These are phyloP conservation scores for Macrostomum lignano DNA, from an alignment of 1,140 invertebrate species.

Conservation along the genomic window DNA sequence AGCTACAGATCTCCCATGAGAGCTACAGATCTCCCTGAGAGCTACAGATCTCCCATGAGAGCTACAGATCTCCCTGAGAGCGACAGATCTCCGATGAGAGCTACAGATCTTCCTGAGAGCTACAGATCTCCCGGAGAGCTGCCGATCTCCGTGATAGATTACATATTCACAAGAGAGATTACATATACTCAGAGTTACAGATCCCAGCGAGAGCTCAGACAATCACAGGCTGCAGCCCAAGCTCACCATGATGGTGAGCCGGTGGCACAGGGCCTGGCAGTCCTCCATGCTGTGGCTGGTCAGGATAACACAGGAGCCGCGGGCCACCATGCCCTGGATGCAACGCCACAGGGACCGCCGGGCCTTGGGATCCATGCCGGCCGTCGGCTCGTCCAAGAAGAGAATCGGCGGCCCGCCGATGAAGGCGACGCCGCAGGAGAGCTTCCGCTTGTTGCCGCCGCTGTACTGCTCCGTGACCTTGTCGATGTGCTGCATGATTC, in stretches of 20 bases:
- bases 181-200: too few relatives aligned
- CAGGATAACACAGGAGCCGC: conserved; percentile 20
- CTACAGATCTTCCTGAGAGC: too few relatives aligned
- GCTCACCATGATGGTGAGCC: conserved; percentile 32
- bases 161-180: too few relatives aligned
- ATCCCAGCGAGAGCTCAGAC: too few relatives aligned
- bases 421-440: conserved; percentile 30
- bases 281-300: conserved; percentile 32
- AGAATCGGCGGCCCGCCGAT: conserved; percentile 44
- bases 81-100: too few relatives aligned
- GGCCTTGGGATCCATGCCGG: conserved; percentile 34
- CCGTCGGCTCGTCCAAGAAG: conserved; percentile 40
- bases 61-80: too few relatives aligned
- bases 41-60: too few relatives aligned
- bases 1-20: too few relatives aligned
- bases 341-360: conserved; percentile 33
- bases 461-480: conserved; percentile 35
- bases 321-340: conserved; percentile 16
- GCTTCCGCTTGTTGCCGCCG: conserved; percentile 31
- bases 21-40: too few relatives aligned
- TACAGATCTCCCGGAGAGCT: too few relatives aligned
- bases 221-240: too few relatives aligned
- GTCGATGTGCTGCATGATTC: conserved; percentile 15
- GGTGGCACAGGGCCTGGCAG: conserved; percentile 30
- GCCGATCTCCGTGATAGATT: too few relatives aligned